Conservation (phyloP, 2,113 vertebrate species). For the Tapirus terrestris region DNA sequence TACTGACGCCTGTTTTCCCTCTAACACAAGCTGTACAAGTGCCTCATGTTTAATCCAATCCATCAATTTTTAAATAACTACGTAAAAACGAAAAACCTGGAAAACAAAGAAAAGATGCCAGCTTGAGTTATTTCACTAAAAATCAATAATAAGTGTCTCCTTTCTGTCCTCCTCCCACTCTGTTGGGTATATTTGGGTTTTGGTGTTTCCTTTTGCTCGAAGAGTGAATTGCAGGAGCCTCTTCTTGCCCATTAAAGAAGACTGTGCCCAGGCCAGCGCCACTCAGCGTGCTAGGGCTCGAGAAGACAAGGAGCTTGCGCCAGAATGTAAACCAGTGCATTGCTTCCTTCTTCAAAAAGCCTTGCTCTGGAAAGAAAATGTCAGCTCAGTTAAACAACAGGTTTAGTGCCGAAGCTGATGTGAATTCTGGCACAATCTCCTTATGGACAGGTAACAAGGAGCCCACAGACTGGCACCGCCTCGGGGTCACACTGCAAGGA, state of each 20-base stretch:
- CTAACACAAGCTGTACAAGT: slow-evolving; percentile 32
- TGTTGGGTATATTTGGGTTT: not conserved
- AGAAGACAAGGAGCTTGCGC: not conserved
- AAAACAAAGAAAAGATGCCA: slow-evolving; percentile 62
- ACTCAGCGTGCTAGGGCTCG: not conserved
- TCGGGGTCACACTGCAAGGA: not conserved
- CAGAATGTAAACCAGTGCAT: not conserved
- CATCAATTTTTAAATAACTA: slow-evolving; percentile 46
- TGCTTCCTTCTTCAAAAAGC: not conserved
- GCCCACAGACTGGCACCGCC: not conserved
- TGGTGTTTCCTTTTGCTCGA: not conserved
- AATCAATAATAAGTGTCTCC: not conserved
- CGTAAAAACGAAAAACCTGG: not conserved
- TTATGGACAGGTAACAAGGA: not conserved
- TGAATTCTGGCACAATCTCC: not conserved
- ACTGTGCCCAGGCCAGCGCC: not conserved
- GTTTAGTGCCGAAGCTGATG: not conserved
- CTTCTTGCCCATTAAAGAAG: not conserved
- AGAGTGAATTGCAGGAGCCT: not conserved
- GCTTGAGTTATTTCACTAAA: not conserved
- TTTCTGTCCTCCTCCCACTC: not conserved
- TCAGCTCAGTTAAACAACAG: not conserved
- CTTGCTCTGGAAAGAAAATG: not conserved
- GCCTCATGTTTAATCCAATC: slow-evolving; percentile 41
- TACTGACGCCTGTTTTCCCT: slow-evolving; percentile 12